A percentile compares a stretch with the other conserved stretches of the same genome.
Evolutionary conservation across 1,140 invertebrate species (phyloP).

Genomic region (Homarus americanus): DNA sequence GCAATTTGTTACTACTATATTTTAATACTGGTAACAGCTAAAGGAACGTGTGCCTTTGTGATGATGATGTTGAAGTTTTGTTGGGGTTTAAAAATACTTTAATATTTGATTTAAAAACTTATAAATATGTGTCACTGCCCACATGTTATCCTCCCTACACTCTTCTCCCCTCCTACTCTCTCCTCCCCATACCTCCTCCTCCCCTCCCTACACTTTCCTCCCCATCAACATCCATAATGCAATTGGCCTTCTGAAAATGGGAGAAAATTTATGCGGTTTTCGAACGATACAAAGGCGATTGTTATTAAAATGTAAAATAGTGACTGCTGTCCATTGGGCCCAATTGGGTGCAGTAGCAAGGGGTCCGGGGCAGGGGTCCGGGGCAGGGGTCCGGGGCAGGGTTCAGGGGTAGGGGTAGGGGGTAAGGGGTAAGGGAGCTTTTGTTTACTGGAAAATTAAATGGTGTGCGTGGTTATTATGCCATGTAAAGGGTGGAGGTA

Average conservation of each 20-base stretch:
- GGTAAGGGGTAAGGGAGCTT: neutral
- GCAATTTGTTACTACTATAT: too few species aligned
- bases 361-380: neutral
- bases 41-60: too few species aligned
- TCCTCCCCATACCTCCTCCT: neutral
- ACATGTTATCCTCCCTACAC: neutral
- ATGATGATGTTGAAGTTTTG: too few species aligned
- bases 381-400: neutral
- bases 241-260: too few species aligned
- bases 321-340: too few species aligned
- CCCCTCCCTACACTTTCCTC: neutral
- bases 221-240: neutral
- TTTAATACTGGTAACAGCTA: too few species aligned
- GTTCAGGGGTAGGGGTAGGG: neutral
- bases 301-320: neutral
- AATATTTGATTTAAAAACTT: too few species aligned
- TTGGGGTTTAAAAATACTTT: too few species aligned
- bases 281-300: neutral
- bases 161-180: neutral
- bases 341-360: neutral
- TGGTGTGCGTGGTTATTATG: neutral
- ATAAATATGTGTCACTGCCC: too few species aligned
- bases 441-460: neutral
- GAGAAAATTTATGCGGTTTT: too few species aligned
- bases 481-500: neutral